Conservation (phyloP, 2,113 vertebrate genomes). For the Zonotrichia leucophrys region DNA sequence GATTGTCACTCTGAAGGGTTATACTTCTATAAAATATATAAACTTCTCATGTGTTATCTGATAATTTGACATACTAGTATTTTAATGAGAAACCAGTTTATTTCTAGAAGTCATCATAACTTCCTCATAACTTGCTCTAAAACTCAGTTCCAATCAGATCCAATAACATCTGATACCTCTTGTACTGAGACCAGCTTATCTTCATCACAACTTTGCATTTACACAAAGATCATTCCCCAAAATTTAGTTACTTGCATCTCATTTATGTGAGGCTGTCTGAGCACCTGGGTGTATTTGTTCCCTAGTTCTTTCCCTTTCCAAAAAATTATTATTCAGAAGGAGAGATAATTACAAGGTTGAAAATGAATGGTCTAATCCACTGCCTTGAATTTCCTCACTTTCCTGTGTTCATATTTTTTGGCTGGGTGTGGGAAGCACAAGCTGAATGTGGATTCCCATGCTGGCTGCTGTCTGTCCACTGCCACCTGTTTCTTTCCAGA, state of each 20-base stretch:
- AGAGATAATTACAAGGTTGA: slow-evolving; percentile 47
- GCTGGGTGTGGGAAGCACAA: neutral
- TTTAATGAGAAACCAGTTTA: neutral
- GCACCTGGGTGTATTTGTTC: neutral
- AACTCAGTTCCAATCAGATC: neutral
- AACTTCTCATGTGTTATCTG: neutral
- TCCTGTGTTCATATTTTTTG: slow-evolving; percentile 35
- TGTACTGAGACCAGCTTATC: neutral
- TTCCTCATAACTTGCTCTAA: neutral
- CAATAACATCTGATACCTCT: neutral
- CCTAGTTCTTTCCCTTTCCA: neutral
- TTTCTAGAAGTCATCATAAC: rapidly evolving
- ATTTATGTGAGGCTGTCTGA: neutral
- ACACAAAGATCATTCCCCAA: neutral
- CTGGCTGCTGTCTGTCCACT: neutral
- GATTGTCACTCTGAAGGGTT: neutral
- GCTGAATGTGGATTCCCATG: neutral
- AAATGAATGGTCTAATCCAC: slow-evolving; percentile 29
- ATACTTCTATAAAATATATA: neutral
- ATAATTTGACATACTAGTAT: neutral
- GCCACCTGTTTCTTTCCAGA: neutral
- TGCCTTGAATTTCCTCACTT: slow-evolving; percentile 9
- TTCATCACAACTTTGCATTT: neutral
- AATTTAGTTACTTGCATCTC: neutral
- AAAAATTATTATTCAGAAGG: slow-evolving; percentile 39